Evolutionary conservation across 1,140 invertebrate species (phyloP).

Genomic region (Hycleus cichorii): DNA sequence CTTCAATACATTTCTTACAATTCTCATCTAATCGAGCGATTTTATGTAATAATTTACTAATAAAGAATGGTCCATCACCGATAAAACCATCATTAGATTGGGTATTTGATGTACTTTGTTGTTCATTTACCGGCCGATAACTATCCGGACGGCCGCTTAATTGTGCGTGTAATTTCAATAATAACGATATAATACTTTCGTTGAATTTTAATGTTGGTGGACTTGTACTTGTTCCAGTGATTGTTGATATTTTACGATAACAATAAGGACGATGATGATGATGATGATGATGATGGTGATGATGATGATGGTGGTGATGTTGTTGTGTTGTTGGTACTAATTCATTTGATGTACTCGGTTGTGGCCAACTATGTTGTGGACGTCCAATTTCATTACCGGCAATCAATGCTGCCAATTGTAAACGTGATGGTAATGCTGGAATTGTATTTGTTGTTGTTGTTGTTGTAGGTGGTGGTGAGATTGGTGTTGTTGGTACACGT

Average conservation of each 20-base stretch:
- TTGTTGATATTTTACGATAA: neutral
- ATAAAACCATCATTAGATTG: conserved; percentile 40
- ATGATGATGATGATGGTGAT: no score
- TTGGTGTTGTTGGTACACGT: neutral
- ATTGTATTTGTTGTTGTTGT: neutral
- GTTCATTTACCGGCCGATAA: conserved; percentile 52
- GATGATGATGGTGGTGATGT: no score
- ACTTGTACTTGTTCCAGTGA: conserved; percentile 10
- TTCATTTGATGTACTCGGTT: conserved; percentile 42
- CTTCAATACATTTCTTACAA: conserved; percentile 46
- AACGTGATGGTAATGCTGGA: conserved; percentile 42
- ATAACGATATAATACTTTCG: conserved; percentile 85
- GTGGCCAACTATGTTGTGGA: conserved; percentile 24
- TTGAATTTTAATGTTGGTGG: conserved; percentile 60
- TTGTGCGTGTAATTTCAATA: conserved; percentile 90
- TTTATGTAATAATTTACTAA: conserved; percentile 66
- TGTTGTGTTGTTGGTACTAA: neutral
- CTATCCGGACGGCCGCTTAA: conserved; percentile 75
- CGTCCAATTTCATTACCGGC: conserved; percentile 50
- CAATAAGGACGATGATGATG: no score
- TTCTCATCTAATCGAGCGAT: conserved; percentile 62
- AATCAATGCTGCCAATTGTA: conserved; percentile 43
- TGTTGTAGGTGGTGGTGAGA: no score
- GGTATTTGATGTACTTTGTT: conserved; percentile 30
- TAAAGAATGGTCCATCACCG: conserved; percentile 83